Conservation (phyloP, 2,888 invertebrate genomes). For the Loripinus fragilis region DNA sequence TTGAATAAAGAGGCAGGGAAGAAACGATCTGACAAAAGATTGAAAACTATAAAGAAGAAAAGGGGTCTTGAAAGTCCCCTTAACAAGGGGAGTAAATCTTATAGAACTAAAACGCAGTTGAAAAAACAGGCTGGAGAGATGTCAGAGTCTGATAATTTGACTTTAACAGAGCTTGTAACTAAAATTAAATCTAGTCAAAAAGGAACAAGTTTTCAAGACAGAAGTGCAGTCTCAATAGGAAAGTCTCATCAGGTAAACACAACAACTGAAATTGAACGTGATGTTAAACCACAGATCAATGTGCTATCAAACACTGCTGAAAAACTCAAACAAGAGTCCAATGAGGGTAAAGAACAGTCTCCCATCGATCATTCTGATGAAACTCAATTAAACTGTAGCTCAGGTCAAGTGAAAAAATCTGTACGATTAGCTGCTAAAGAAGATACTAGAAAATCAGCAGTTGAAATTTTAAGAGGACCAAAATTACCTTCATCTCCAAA, state of each 20-base stretch:
- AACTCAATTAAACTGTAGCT: background rate
- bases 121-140: background rate
- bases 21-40: slow-evolving; percentile 61
- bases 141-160: background rate
- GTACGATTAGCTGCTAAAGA: slow-evolving; percentile 18
- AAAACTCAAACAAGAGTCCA: background rate
- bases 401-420: slow-evolving; percentile 8
- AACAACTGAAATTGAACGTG: background rate
- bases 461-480: slow-evolving; percentile 15
- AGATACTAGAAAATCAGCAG: slow-evolving; percentile 13
- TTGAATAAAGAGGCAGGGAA: slow-evolving; percentile 70
- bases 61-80: slow-evolving; percentile 5
- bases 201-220: too few relatives aligned
- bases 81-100: background rate
- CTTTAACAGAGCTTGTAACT: background rate
- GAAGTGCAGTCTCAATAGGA: too few relatives aligned
- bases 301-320: background rate
- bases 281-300: background rate
- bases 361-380: background rate
- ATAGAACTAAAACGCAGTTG: background rate
- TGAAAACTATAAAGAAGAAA: slow-evolving; percentile 53
- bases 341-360: background rate
- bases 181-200: background rate
- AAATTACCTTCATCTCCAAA: slow-evolving; percentile 2
- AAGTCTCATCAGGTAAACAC: too few relatives aligned